phyloP scores from a whole-genome alignment of 2,888 invertebrate genomes.

The Arrhopalites spinosus region DNA sequence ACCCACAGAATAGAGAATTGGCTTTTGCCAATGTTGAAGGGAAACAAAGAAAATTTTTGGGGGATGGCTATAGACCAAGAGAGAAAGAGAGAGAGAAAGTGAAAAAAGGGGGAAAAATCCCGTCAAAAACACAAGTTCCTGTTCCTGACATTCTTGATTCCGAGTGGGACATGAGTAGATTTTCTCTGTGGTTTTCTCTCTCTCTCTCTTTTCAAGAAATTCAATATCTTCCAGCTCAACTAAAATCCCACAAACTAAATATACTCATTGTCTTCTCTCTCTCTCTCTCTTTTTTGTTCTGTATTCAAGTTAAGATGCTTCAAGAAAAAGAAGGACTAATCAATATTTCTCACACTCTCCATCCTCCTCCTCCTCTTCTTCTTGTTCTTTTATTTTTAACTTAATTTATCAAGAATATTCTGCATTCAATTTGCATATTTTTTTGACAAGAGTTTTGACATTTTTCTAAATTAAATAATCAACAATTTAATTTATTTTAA shows the following conservation, averaged over 20 bases:
- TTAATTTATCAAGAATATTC: too few relatives aligned
- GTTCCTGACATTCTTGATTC: not conserved
- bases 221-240: conserved; percentile 7
- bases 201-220: not conserved
- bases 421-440: too few relatives aligned
- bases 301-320: too few relatives aligned
- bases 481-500: too few relatives aligned
- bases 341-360: too few relatives aligned
- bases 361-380: too few relatives aligned
- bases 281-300: too few relatives aligned
- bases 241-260: not conserved
- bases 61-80: not conserved
- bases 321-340: too few relatives aligned
- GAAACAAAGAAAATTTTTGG: not conserved
- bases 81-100: not conserved
- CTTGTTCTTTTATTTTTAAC: too few relatives aligned
- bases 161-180: conserved; percentile 1
- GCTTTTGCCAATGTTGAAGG: not conserved
- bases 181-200: not conserved
- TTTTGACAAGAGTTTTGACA: too few relatives aligned
- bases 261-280: too few relatives aligned
- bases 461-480: too few relatives aligned
- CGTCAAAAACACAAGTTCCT: conserved; percentile 4
- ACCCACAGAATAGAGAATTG: not conserved
- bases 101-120: conserved; percentile 1